Evolutionary conservation across 2,797 vertebrate genomes (phyloP).

Genomic region (Pogoniulus pusillus): DNA sequence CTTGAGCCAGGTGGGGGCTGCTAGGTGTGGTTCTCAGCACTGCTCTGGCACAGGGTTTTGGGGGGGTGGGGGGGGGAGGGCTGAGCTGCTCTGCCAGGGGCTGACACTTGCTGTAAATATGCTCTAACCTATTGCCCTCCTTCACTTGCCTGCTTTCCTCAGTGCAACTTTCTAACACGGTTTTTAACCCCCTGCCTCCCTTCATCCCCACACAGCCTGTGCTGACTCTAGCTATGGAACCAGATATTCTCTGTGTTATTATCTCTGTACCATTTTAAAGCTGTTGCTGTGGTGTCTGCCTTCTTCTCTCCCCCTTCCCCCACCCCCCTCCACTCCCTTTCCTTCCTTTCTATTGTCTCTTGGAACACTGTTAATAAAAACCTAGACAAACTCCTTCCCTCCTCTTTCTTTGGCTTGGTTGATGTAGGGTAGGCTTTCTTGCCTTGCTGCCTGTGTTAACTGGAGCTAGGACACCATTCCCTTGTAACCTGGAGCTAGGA

Average conservation of each 20-base stretch:
- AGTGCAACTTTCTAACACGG: conserved; percentile 70
- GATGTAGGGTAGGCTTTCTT: not conserved
- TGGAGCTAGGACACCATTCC: not conserved
- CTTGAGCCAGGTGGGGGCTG: not conserved
- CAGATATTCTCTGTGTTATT: conserved; percentile 56
- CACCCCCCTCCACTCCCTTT: too few relatives aligned
- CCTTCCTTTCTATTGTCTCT: conserved; percentile 74
- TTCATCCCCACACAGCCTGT: conserved; percentile 63
- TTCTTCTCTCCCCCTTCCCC: not conserved
- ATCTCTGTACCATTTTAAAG: conserved; percentile 78
- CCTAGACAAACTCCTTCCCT: conserved; percentile 77
- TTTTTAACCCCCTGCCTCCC: conserved; percentile 65
- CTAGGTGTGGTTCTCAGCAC: rapidly evolving
- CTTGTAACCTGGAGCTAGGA: not conserved
- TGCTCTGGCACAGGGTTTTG: not conserved
- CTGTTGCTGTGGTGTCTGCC: conserved; percentile 73
- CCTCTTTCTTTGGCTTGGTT: conserved; percentile 67
- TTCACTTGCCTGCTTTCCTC: conserved; percentile 76
- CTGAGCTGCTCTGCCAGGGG: not conserved
- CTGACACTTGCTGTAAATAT: conserved; percentile 81
- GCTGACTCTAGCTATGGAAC: conserved; percentile 72
- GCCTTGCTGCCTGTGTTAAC: conserved; percentile 13
- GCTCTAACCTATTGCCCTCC: conserved; percentile 73
- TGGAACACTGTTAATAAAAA: conserved; percentile 83
- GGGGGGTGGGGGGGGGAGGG: rapidly evolving